A percentile compares a stretch with the other conserved stretches of the same genome.
Evolutionary conservation across 1,140 invertebrate species (phyloP).

Genomic region (Formica selysi): DNA sequence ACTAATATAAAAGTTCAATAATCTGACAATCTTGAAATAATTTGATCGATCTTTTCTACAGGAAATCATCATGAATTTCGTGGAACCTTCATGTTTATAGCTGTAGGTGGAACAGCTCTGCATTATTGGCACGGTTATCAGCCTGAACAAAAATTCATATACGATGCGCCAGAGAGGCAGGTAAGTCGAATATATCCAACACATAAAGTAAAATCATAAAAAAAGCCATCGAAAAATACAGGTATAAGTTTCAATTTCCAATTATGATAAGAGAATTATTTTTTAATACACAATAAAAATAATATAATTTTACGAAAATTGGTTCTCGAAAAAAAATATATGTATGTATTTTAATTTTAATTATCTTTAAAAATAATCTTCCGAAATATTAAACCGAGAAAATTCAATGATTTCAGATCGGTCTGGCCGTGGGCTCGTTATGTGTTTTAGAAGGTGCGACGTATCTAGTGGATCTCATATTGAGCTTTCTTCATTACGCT

Average conservation of each 20-base stretch:
- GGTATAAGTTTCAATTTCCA: neutral
- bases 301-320: neutral
- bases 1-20: no score
- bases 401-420: conserved; percentile 87
- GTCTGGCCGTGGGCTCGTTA: conserved; percentile 92
- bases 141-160: conserved; percentile 90
- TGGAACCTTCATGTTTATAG: conserved; percentile 94
- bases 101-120: conserved; percentile 93
- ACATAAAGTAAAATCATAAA: neutral
- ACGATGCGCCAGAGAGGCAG: conserved; percentile 90
- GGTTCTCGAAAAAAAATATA: neutral
- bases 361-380: neutral
- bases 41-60: conserved; percentile 80
- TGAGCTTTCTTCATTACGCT: conserved; percentile 91
- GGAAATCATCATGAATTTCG: conserved; percentile 95
- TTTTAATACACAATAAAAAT: no score
- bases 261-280: no score
- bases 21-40: neutral
- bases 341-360: neutral
- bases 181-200: conserved; percentile 81
- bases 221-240: neutral
- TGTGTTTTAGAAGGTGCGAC: conserved; percentile 92
- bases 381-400: conserved; percentile 26
- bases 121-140: conserved; percentile 95
- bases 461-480: conserved; percentile 92